Evolutionary conservation across 2,888 invertebrate genomes (phyloP), one percentile per base, ranked within the genome.

Genomic region (Zygaena filipendulae): DNA sequence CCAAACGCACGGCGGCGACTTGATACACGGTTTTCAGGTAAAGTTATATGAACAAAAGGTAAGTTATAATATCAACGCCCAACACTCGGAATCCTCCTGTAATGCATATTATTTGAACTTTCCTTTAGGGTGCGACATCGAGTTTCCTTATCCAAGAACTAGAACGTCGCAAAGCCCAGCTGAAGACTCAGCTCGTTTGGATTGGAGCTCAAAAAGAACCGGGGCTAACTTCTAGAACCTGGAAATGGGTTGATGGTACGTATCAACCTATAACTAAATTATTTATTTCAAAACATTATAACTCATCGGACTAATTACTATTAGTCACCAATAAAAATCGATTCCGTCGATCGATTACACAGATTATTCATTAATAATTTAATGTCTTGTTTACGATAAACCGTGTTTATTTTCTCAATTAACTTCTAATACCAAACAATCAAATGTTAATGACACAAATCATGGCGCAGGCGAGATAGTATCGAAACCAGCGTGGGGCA

Each of bases 161-260:
- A 43, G 93, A 94, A 50, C 81, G 92, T 29, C 81, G 92, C 26
- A 93, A 92, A 55, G 79, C 87, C 0, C 87, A 85, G 35, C 62
- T 94, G 19, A 92, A 92, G 59, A 92, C 94, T 0, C 92, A 92
- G 52, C 71, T 95, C 34, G 91, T 95, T 2, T 95, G 95, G 95
- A 91, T 95, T 40, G 95, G 95, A 0, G 94, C 92, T 0, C 90
- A 91, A 50, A 92, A 93, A 48, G 94, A 95, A 47, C 92, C 92
- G 0, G 87, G 90, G 13, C 81, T 91, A 32, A 90, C 90, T 1
- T 87, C 90, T 0, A 83, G 91, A 38, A 91, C 89, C 0, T 95
- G 94, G 93, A 88, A 90, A 66, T 94, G 93, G 93, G 91, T 93
- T 13, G 87, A 92, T 58, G 92, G 92, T 92, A 67, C 82, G 82